Conservation (phyloP, 2,797 vertebrate species). For the Phoeniculus purpureus region DNA sequence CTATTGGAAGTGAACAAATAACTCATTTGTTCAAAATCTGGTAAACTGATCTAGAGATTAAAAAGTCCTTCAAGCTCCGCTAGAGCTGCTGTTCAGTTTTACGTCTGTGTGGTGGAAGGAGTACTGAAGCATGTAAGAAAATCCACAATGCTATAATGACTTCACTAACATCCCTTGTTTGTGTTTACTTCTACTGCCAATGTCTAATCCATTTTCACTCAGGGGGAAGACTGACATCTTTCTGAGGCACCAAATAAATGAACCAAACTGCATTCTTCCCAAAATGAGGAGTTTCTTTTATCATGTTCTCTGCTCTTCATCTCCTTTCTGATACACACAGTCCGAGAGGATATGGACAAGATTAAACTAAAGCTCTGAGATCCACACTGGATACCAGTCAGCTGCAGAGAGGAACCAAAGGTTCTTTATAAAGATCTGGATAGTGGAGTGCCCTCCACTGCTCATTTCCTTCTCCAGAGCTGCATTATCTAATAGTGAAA, state of each 20-base stretch:
- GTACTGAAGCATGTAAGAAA: background rate
- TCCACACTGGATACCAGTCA: too few species aligned
- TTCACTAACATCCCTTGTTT: background rate
- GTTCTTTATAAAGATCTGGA: too few species aligned
- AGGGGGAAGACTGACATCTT: background rate
- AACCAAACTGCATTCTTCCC: background rate
- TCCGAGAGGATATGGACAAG: background rate
- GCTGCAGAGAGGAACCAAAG: too few species aligned
- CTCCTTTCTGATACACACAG: background rate
- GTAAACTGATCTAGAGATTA: background rate
- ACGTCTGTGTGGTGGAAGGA: background rate
- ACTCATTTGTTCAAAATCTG: background rate
- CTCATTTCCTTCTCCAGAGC: background rate
- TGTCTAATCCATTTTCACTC: background rate
- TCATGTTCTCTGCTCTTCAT: background rate
- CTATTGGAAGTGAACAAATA: background rate
- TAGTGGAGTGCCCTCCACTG: background rate
- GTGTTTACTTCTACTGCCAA: background rate
- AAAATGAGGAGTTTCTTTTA: conserved; percentile 11
- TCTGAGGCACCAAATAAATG: background rate
- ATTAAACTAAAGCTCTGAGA: background rate
- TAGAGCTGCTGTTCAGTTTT: background rate
- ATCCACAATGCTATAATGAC: background rate
- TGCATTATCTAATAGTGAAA: background rate
- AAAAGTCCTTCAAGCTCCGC: background rate